Conservation (phyloP, 2,113 vertebrate species). For the Zapus hudsonius region DNA sequence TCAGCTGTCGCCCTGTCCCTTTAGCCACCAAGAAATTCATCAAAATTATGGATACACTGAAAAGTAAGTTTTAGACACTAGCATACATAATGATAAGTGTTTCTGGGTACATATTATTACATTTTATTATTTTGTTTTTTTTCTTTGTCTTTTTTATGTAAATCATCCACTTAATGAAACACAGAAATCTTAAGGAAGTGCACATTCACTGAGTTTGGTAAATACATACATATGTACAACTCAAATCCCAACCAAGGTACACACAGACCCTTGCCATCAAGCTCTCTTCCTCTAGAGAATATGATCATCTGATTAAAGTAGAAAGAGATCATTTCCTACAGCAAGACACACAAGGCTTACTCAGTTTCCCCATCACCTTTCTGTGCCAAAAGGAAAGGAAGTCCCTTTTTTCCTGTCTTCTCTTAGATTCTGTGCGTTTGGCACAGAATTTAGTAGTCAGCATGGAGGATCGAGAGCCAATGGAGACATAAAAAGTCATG, state of each 20-base stretch:
- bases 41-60: neutral
- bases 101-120: neutral
- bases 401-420: neutral
- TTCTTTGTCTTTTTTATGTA: neutral
- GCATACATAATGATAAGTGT: neutral
- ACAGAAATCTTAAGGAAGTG: neutral
- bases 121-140: neutral
- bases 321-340: neutral
- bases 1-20: neutral
- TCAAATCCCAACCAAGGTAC: neutral
- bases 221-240: neutral
- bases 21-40: neutral
- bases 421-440: conserved; percentile 74
- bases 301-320: neutral
- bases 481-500: conserved; percentile 83
- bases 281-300: neutral
- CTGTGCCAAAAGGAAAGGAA: neutral
- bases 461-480: conserved; percentile 79
- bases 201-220: neutral
- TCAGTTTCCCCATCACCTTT: conserved; percentile 24
- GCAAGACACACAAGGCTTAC: neutral
- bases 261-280: neutral
- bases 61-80: neutral
- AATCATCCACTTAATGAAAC: neutral
- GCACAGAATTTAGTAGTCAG: conserved; percentile 70